phyloP scores from a whole-genome alignment of 2,888 invertebrate species.

The Altica lythri region DNA sequence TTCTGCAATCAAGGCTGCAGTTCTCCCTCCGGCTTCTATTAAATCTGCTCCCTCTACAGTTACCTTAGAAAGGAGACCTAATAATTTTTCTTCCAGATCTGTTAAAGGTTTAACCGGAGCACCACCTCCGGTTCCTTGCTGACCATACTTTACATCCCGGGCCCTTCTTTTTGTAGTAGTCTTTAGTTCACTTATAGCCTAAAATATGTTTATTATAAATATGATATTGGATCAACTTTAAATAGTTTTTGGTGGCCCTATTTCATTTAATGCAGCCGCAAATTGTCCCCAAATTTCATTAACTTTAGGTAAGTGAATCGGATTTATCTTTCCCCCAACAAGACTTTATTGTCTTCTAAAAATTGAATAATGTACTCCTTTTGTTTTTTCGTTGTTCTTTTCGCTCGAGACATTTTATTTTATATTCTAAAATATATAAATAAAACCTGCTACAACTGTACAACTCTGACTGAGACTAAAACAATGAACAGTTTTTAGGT shows the following conservation, averaged over 20 bases:
- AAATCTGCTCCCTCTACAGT: too few species aligned
- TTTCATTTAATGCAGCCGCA: neutral
- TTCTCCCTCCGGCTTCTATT: too few species aligned
- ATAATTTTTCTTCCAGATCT: constrained; percentile 5
- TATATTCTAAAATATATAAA: neutral
- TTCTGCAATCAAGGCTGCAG: too few species aligned
- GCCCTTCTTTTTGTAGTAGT: constrained; percentile 10
- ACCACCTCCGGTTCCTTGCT: constrained; percentile 6
- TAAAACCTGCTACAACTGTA: neutral
- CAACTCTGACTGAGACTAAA: neutral
- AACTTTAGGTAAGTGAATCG: constrained; percentile 4
- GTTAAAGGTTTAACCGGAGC: too few species aligned
- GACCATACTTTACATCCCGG: constrained; percentile 11
- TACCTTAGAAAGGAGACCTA: neutral
- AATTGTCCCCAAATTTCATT: constrained; percentile 4
- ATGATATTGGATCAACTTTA: neutral
- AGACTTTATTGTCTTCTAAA: constrained; percentile 10
- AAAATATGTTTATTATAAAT: neutral
- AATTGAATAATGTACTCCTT: constrained; percentile 2
- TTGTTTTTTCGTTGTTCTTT: constrained; percentile 7
- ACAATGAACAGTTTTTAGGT: too few species aligned
- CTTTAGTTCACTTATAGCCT: constrained; percentile 15
- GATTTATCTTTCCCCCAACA: constrained; percentile 13
- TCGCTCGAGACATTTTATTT: constrained; percentile 4
- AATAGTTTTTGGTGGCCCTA: neutral